These are phyloP conservation scores for Melinopterus prodromus DNA, from an alignment of 2,888 invertebrate genomes.

Conservation along the genomic window DNA sequence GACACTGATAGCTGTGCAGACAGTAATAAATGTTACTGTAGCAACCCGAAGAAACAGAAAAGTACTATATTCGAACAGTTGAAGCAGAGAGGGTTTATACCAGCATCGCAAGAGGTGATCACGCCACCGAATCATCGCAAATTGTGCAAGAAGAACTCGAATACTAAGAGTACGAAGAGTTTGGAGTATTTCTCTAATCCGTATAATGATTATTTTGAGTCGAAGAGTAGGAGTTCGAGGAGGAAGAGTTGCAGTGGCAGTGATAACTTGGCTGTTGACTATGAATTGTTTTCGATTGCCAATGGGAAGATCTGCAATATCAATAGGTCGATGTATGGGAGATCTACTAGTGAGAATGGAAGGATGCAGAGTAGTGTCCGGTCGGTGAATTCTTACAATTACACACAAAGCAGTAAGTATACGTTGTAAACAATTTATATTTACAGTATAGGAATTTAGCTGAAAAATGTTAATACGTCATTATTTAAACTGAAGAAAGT, in stretches of 20 bases:
- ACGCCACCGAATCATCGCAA: slow-evolving; percentile 51
- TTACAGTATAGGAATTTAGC: not conserved
- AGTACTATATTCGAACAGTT: slow-evolving; percentile 62
- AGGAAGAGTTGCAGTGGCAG: slow-evolving; percentile 54
- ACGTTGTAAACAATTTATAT: not conserved
- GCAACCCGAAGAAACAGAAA: slow-evolving; percentile 44
- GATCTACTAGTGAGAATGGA: slow-evolving; percentile 49
- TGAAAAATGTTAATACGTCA: not conserved
- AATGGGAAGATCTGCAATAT: slow-evolving; percentile 61
- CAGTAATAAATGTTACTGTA: slow-evolving; percentile 89
- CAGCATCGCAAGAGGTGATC: slow-evolving; percentile 48
- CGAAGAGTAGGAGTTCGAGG: slow-evolving; percentile 48
- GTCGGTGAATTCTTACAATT: slow-evolving; percentile 43
- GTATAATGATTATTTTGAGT: slow-evolving; percentile 61
- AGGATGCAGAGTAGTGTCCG: slow-evolving; percentile 49
- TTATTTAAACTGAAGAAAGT: no score
- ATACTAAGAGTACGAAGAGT: slow-evolving; percentile 59
- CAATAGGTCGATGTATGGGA: slow-evolving; percentile 52
- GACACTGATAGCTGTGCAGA: slow-evolving; percentile 89
- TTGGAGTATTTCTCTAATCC: slow-evolving; percentile 66
- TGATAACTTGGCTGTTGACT: slow-evolving; percentile 79
- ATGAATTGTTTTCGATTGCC: slow-evolving; percentile 71
- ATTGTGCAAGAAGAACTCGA: slow-evolving; percentile 56
- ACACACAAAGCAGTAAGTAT: slow-evolving; percentile 43
- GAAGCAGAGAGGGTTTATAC: slow-evolving; percentile 62